Base-by-base conservation (phyloP, 2,888 invertebrate genomes). In the Andrena bicolor region DNA sequence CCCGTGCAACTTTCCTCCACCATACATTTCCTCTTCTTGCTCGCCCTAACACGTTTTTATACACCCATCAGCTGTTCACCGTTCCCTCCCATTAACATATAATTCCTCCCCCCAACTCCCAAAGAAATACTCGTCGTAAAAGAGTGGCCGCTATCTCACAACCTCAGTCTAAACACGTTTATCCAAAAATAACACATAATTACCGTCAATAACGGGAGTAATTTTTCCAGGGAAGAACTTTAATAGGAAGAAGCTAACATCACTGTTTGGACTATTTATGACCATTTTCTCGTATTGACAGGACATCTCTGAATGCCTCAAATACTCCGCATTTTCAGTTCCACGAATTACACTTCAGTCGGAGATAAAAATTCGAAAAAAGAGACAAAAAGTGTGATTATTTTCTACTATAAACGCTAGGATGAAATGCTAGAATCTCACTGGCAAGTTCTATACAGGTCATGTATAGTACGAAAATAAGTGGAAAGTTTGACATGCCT, bases 21-120 rank as follows among this genome's bases (percentile, higher is more conserved):
- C 74, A 23, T 41, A 75, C 61, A 75, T 75, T 75, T 53, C 32
- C 53, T 61, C 41, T 74, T 75, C 75, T 32, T 28, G 56, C 58
- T 41, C 23, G 66, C 16, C 28, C 32, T 53, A 30, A 35, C 60
- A 13, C 32, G 41, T 74, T 74, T 74, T 78, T 68, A 66, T 51
- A n/a, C 23, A 49, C 30, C 75, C 77, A 60, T 75, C 60, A 28
- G 51, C 41, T 61, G 74, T 35, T 64, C 76, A 10, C 63, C 13
- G 53, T 23, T 63, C 53, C 48, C 30, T 32, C 66, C 16, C 75
- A 75, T 78, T 78, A 78, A 75, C 78, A 75, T 78, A 56, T 63
- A 74, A 77, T 68, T 77, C 65, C 74, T 58, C 4, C 13, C 10
- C 2, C 5, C 20, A 16, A 56, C 51, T 26, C 23, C 35, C 4